Evolutionary conservation across 2,797 vertebrate species (phyloP).

Genomic region (Hydrophis major): DNA sequence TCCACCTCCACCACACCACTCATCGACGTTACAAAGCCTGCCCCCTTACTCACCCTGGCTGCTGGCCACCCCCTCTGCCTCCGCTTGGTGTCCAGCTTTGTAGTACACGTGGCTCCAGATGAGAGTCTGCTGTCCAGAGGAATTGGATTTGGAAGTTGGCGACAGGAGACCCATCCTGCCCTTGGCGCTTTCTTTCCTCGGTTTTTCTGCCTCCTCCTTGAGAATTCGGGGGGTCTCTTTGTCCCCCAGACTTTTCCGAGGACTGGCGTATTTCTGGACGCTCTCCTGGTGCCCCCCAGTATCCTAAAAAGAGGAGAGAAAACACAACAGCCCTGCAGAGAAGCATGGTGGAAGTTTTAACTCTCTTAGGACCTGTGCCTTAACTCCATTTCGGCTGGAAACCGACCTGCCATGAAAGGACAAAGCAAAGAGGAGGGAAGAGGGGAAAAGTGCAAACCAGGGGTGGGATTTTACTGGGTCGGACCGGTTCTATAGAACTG

Average conservation of each 20-base stretch:
- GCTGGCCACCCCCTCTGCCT: constrained; percentile 54
- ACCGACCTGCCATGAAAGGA: not conserved
- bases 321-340: not conserved
- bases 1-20: too few species aligned
- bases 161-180: constrained; percentile 65
- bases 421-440: not conserved
- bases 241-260: constrained; percentile 76
- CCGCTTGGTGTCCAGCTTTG: constrained; percentile 80
- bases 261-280: constrained; percentile 65
- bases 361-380: not conserved
- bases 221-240: constrained; percentile 64
- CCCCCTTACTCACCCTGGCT: constrained; percentile 74
- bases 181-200: constrained; percentile 78
- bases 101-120: constrained; percentile 94
- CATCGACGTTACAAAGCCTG: rapidly evolving
- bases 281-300: constrained; percentile 77
- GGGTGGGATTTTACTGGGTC: too few species aligned
- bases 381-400: not conserved
- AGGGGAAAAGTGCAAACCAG: not conserved
- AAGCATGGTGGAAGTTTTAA: not conserved
- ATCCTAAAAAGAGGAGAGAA: constrained; percentile 72
- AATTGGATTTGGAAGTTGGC: constrained; percentile 81
- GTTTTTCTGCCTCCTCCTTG: constrained; percentile 87
- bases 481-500: too few species aligned
- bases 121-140: constrained; percentile 74